phyloP scores from a whole-genome alignment of 2,888 invertebrate genomes.

The Cybosia mesomella region DNA sequence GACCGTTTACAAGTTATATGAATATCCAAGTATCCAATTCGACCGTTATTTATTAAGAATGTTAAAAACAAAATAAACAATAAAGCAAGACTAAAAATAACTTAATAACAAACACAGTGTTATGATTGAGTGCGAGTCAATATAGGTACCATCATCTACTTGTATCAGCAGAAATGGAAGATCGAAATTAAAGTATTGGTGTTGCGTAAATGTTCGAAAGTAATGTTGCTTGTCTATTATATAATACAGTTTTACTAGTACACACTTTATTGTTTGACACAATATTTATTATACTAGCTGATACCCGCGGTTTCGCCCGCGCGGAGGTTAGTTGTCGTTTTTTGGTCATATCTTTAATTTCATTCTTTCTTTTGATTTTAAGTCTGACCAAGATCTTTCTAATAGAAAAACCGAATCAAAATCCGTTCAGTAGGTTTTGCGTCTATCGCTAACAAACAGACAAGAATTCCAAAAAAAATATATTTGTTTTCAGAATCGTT shows the following conservation, averaged over 20 bases:
- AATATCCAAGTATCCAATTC: background rate
- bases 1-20: too few relatives aligned
- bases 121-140: background rate
- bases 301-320: too few relatives aligned
- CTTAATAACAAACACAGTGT: background rate
- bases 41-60: too few relatives aligned
- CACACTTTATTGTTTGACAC: background rate
- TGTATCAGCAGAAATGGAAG: background rate
- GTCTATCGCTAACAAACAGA: too few relatives aligned
- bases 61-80: background rate
- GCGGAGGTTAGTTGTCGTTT: too few relatives aligned
- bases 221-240: background rate
- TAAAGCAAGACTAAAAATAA: background rate
- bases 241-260: background rate
- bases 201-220: constrained; percentile 1
- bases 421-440: too few relatives aligned
- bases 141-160: background rate
- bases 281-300: background rate
- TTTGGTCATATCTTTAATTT: too few relatives aligned
- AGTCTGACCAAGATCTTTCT: too few relatives aligned
- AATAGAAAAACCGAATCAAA: too few relatives aligned
- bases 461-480: too few relatives aligned
- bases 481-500: too few relatives aligned
- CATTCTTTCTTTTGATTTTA: too few relatives aligned
- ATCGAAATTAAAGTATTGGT: background rate